Percentiles rank a stretch among this genome's conserved stretches.
phyloP scores from a whole-genome alignment of 2,888 invertebrate species.

The Ectemnius cavifrons region DNA sequence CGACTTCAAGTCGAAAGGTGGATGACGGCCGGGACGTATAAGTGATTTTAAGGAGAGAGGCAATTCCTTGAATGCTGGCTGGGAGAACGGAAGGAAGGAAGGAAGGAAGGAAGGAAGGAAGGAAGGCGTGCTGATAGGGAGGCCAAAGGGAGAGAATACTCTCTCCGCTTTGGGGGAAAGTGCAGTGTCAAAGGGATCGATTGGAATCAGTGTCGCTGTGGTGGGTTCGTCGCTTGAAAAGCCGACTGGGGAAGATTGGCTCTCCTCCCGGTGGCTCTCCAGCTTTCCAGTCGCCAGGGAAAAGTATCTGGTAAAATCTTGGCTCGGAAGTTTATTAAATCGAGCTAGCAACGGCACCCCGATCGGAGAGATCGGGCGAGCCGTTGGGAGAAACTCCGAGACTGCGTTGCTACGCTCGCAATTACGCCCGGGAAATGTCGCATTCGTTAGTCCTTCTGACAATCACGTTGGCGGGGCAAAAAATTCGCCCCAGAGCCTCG shows the following conservation, averaged over 20 bases:
- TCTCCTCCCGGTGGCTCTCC: background rate
- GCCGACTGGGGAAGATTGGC: conserved; percentile 28
- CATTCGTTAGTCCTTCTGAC: conserved; percentile 4
- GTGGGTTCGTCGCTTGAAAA: conserved; percentile 35
- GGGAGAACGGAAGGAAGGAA: conserved; percentile 10
- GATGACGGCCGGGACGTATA: conserved; percentile 59
- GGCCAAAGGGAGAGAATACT: conserved; percentile 23
- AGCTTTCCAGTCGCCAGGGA: conserved; percentile 9
- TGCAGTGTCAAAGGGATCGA: conserved; percentile 61
- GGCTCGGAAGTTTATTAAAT: conserved; percentile 41
- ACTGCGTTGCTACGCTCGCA: background rate
- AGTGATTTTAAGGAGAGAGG: conserved; percentile 63
- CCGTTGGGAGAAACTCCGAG: background rate
- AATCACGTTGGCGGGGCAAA: background rate
- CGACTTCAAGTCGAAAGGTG: conserved; percentile 24
- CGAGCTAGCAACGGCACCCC: conserved; percentile 8
- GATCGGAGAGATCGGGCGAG: background rate
- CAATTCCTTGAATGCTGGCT: conserved; percentile 59
- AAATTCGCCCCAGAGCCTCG: background rate
- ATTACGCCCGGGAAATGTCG: conserved; percentile 6
- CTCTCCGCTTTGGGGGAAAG: conserved; percentile 17
- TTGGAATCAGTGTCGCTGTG: conserved; percentile 67
- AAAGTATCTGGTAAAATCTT: conserved; percentile 33
- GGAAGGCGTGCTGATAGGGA: conserved; percentile 37
- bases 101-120: background rate